Base-by-base conservation (phyloP, 2,888 invertebrate species). In the Leucophenga maculata region DNA sequence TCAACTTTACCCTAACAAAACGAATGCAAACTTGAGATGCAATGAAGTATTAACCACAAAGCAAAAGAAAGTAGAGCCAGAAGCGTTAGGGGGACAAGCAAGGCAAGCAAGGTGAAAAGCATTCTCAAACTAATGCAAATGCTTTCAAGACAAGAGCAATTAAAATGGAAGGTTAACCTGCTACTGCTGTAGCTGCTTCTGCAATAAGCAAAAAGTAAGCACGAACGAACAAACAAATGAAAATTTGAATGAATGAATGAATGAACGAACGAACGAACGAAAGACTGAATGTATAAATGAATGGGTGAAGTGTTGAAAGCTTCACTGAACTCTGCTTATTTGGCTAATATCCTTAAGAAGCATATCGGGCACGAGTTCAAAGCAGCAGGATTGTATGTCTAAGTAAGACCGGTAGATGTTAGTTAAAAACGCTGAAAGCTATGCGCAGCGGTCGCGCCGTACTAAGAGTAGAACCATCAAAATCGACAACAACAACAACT, bases 31-130 rank as follows among this genome's bases (percentile, higher is more conserved):
- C 39, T 39, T 80, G 73, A 76, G 82, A 69, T 74, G 78, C 80
- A 83, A 76, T 83, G 74, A 77, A 74, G 76, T 74, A 72, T 83
- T 72, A 75, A 75, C 76, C 77, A 76, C 80, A 77, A 77, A 77
- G 81, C 77, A 71, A 78, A 77, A 77, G 72, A 71, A 18, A 62
- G n/a, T 1, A 16, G 16, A 46, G 50, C 14, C 16, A 11, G 52
- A 18, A 14, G 20, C 6, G 14, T 39, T 57, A 16, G 6, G 22
- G 32, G 11, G 22, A 65, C 20, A 9, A 26, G 32, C 32, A 31
- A n/a, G 26, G 26, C 22, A 4, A 48, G 46, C 46, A 48, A 14
- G 26, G 59, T 39, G 68, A 16, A 50, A 50, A 1, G 1, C 50
- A 50, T 11, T 78, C 76, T 74, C 78, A 72, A 75, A 77, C 57